Conservation (phyloP, 1,140 invertebrate species). For the Caenorhabditis briggsae region DNA sequence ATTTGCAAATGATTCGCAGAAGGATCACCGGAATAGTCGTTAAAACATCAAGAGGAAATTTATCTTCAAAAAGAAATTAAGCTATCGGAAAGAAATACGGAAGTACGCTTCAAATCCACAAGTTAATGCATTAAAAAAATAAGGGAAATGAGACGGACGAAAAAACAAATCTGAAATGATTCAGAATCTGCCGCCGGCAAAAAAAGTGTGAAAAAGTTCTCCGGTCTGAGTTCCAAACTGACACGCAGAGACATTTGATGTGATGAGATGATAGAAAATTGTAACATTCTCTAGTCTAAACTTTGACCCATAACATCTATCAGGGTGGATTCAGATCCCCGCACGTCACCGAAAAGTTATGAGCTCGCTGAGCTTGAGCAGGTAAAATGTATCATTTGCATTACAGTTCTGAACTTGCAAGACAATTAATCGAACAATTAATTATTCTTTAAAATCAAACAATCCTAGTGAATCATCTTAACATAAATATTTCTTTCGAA, state of each 20-base stretch:
- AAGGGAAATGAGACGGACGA: slow-evolving; percentile 17
- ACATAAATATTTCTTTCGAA: no score
- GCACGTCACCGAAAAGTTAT: no score
- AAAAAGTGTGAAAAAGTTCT: not conserved
- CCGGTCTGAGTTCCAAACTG: not conserved
- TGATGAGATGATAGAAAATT: no score
- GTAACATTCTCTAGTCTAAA: no score
- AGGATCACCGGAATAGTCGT: not conserved
- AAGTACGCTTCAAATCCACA: slow-evolving; percentile 2
- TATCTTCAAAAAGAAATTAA: not conserved
- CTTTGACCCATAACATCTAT: no score
- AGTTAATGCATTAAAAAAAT: slow-evolving; percentile 15
- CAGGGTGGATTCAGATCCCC: no score
- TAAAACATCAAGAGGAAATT: not conserved
- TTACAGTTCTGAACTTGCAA: no score
- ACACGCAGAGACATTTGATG: no score
- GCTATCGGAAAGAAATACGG: slow-evolving; percentile 32
- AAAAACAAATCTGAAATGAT: not conserved
- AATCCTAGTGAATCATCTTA: no score
- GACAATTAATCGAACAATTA: not conserved
- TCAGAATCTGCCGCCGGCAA: not conserved
- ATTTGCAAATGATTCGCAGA: not conserved
- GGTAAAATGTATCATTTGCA: no score
- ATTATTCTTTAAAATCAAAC: not conserved
- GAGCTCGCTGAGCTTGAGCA: no score